Evolutionary conservation across 2,797 vertebrate species (phyloP).

Genomic region (Syndactyla subalaris): DNA sequence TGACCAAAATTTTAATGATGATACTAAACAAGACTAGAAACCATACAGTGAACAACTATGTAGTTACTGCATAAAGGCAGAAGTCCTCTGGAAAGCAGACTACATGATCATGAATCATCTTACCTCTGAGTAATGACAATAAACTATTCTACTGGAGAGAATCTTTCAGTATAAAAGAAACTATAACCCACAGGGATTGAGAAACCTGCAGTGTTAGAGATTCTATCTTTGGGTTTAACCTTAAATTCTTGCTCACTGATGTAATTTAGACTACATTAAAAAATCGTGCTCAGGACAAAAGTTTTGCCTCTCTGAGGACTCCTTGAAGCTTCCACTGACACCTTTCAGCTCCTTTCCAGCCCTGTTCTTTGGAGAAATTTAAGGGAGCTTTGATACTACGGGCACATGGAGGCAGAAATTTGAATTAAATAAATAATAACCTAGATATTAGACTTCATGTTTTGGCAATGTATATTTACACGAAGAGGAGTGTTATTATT

Average conservation of each 20-base stretch:
- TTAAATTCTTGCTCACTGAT: not conserved
- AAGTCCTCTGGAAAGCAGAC: not conserved
- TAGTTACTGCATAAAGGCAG: not conserved
- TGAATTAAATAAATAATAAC: not conserved
- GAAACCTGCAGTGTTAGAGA: not conserved
- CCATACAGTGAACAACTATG: not conserved
- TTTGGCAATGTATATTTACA: not conserved
- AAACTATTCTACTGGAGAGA: not conserved
- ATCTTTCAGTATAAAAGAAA: not conserved
- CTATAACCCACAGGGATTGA: not conserved
- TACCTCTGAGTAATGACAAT: not conserved
- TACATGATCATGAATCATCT: not conserved
- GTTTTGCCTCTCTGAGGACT: not conserved
- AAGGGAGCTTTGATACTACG: not conserved
- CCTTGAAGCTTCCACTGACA: not conserved
- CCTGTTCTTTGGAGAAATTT: not conserved
- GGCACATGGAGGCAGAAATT: not conserved
- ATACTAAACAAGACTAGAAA: not conserved
- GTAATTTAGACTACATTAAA: not conserved
- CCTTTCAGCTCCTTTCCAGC: not conserved
- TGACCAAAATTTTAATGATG: not conserved
- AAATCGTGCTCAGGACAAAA: not conserved
- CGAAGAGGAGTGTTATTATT: not conserved
- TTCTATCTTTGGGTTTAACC: not conserved
- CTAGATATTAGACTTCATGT: not conserved